Conservation (phyloP, 2,113 vertebrate genomes). For the Carassius auratus region DNA sequence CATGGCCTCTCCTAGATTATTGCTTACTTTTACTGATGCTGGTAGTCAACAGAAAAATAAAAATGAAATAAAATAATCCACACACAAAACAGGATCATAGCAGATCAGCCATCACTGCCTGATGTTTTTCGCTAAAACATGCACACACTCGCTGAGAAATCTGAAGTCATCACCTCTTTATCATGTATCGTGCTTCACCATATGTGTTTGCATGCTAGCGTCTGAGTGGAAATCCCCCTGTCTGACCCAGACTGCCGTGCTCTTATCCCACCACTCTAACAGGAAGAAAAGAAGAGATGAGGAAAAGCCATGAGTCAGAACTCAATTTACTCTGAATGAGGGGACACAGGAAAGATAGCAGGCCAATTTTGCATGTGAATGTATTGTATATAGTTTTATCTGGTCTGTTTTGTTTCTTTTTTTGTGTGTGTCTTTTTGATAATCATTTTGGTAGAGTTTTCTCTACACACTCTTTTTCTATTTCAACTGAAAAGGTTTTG, state of each 20-base stretch:
- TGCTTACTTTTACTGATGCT: neutral
- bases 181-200: constrained; percentile 14
- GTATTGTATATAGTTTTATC: neutral
- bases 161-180: constrained; percentile 21
- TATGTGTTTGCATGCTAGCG: neutral
- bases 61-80: neutral
- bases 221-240: constrained; percentile 34
- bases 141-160: constrained; percentile 9
- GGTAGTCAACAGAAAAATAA: neutral
- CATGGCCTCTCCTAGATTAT: neutral
- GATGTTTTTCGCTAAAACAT: neutral
- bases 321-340: constrained; percentile 23
- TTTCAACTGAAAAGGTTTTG: neutral
- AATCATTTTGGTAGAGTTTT: neutral
- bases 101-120: neutral
- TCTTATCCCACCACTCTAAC: constrained; percentile 1
- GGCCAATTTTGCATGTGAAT: neutral
- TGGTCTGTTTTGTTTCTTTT: neutral
- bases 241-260: neutral
- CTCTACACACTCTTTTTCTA: too few species aligned
- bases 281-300: constrained; percentile 10
- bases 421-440: neutral
- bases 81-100: neutral
- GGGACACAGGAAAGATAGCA: constrained; percentile 22
- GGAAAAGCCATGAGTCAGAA: constrained; percentile 32